Conservation (phyloP, 1,140 invertebrate species). For the Tetraneura akinire region DNA sequence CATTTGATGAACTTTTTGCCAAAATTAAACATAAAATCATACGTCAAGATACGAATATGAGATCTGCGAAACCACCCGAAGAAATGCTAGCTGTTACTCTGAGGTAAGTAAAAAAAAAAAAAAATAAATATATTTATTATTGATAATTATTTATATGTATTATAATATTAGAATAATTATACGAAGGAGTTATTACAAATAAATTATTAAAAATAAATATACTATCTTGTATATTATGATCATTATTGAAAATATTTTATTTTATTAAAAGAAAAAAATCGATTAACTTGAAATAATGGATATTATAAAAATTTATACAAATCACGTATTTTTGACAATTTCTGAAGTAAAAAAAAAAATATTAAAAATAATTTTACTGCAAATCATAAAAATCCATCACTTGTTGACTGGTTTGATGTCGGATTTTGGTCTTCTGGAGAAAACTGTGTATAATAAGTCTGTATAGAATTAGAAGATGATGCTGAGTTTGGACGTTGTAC, state of each 20-base stretch:
- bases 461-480: neutral
- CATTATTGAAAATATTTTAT: neutral
- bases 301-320: neutral
- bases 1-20: slow-evolving; percentile 9
- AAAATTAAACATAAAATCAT: slow-evolving; percentile 12
- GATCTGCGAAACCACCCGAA: slow-evolving; percentile 57
- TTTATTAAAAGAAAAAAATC: neutral
- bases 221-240: neutral
- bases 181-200: neutral
- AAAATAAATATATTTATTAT: slow-evolving; percentile 34
- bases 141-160: neutral
- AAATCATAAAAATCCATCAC: neutral
- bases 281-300: neutral
- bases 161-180: neutral
- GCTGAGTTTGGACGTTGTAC: neutral
- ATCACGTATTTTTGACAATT: neutral
- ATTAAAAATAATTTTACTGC: neutral
- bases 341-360: neutral
- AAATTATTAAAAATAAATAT: neutral
- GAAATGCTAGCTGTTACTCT: too few relatives aligned
- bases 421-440: neutral
- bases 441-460: neutral
- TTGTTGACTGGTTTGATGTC: neutral
- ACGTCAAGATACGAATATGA: slow-evolving; percentile 57
- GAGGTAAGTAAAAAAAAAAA: slow-evolving; percentile 54